Base-by-base conservation (phyloP, 2,113 vertebrate genomes). In the Lethenteron camtschaticum region DNA sequence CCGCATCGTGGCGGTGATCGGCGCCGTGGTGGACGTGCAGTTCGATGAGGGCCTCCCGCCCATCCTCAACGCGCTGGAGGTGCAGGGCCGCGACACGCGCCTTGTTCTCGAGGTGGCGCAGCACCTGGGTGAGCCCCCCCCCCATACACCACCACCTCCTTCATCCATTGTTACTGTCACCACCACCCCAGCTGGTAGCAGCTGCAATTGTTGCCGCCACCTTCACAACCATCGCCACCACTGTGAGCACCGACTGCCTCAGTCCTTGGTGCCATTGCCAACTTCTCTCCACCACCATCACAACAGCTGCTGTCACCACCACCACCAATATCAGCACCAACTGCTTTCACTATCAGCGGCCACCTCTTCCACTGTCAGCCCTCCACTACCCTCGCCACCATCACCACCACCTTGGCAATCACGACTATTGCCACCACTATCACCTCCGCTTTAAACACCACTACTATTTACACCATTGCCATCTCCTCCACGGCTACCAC, bases 71-170 rank as follows among this genome's bases (percentile, higher is more conserved):
- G 91, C 91, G 57, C 80, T 96, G 16, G 94, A 97, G 73, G 91
- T 96, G 13, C 75, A 86, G 56, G 88, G 83, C 76, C 81, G 94
- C 56, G 88, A 90, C 1, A 81, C 82, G 69, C 83, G 89, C 72
- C 85, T 96, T 57, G 91, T 97, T 76, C 74, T 97, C 81, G 94
- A 97, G 78, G 94, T 97, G 59, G 94, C 94, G 18, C 94, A 97
- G 80, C 91, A 96, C 79, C 81, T 96, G 58, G 94, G 94, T 96
- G 79, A 88, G 77, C 60, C 71, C 20, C 20, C 9, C 63, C 63
- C 63, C 63, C 63, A 9, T 20, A 2, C 63, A 9, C 63, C 10
- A 11, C 63, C 63, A n/a, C 63, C 8, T 20, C 8, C 63, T 11
- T 41, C 41, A 41, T 41, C 24, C 24, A 6, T 41, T 41, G 41